Evolutionary conservation across 1,140 invertebrate species (phyloP), one percentile per base, ranked within the genome.

Genomic region (Eurosta solidaginis): DNA sequence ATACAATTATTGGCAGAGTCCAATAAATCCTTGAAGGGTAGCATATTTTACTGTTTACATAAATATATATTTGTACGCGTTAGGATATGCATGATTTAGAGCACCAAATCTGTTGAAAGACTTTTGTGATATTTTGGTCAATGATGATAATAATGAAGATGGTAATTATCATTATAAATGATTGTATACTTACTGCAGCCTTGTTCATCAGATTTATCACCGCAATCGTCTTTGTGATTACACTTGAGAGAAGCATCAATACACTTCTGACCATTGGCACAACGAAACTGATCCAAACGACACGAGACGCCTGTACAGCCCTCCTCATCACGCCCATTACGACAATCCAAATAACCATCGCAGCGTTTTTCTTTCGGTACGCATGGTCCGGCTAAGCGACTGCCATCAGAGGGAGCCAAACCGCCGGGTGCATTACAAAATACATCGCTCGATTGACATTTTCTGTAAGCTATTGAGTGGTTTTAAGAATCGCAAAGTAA

Each of bases 171-270:
- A 22, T 27, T 27, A n/a, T 54, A 10, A 74, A 36, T 33, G 33
- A 10, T 20, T 77, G 44, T 45, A 73, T 78, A 93, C 93, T 91
- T 87, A 95, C 94, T 94, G 91, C 95, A 96, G 77, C 91, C 92
- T 81, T 92, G 91, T 87, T 98, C 96, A 87, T 97, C 96, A 9
- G 94, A 95, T 84, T 95, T 96, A 86, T 97, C 96, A 5, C 92
- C 94, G 82, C 96, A 97, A 84, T 97, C 96, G 85, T 96, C 93
- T 83, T 92, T 93, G 87, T 97, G 94, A 88, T 97, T 95, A 86
- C 96, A 97, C 86, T 96, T 95, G 79, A 92, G 90, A 47, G 90
- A 89, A 45, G 91, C 90, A 81, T 97, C 95, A 77, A 97, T 92
- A 88, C 96, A 98, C 79, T 93, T 93, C 81, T 93, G 91, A 14